Conservation (phyloP, 2,888 invertebrate species). For the Tyria jacobaeae region DNA sequence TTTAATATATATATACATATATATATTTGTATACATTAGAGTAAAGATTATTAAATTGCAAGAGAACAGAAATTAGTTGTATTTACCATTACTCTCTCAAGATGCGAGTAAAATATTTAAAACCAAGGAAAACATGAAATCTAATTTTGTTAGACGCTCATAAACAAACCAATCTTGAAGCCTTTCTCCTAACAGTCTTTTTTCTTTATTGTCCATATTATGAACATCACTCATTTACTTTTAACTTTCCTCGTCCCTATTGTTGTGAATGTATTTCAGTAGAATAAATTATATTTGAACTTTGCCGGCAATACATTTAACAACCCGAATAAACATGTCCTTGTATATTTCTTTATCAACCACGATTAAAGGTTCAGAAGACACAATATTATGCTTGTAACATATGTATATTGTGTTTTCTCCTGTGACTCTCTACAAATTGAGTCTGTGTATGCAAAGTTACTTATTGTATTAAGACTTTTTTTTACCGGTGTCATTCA, state of each 20-base stretch:
- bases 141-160: slow-evolving; percentile 7
- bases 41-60: no score
- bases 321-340: not conserved
- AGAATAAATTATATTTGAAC: slow-evolving; percentile 2
- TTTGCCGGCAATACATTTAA: not conserved
- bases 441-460: slow-evolving; percentile 26
- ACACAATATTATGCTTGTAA: slow-evolving; percentile 20
- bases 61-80: not conserved
- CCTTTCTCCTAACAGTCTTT: slow-evolving; percentile 1
- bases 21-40: no score
- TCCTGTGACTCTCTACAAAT: slow-evolving; percentile 44
- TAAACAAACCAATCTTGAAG: not conserved
- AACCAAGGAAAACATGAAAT: not conserved
- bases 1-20: no score
- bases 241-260: slow-evolving; percentile 8
- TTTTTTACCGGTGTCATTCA: slow-evolving; percentile 60
- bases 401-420: slow-evolving; percentile 24
- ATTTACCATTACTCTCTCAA: not conserved
- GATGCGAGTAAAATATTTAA: not conserved
- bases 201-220: slow-evolving; percentile 11
- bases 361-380: slow-evolving; percentile 13
- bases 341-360: slow-evolving; percentile 6
- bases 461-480: slow-evolving; percentile 11
- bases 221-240: slow-evolving; percentile 8
- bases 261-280: not conserved